These are phyloP conservation scores for Azorinus chamasolen DNA, from an alignment of 2,888 invertebrate species.

Conservation along the genomic window DNA sequence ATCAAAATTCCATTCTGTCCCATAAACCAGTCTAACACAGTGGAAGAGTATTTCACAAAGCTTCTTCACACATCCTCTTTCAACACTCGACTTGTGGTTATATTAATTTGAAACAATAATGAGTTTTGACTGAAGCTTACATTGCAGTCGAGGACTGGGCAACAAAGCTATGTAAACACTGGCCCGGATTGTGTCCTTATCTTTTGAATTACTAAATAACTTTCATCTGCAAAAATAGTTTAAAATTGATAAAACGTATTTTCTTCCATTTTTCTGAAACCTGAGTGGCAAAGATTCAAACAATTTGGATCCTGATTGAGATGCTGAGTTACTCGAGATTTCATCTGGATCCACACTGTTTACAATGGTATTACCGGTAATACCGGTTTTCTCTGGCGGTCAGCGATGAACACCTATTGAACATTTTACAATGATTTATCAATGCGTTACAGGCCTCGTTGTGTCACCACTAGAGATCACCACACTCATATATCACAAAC, in stretches of 20 bases:
- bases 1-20: constrained; percentile 14
- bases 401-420: constrained; percentile 12
- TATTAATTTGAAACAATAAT: constrained; percentile 7
- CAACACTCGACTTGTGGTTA: constrained; percentile 12
- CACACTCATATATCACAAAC: constrained; percentile 30
- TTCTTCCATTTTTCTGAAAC: too few relatives aligned
- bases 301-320: too few relatives aligned
- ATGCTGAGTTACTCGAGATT: too few relatives aligned
- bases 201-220: constrained; percentile 4
- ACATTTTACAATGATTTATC: constrained; percentile 23
- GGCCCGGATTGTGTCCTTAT: constrained; percentile 11
- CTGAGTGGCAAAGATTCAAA: too few relatives aligned
- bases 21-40: neutral
- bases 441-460: constrained; percentile 1
- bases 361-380: too few relatives aligned
- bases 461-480: constrained; percentile 11
- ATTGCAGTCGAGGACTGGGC: constrained; percentile 24
- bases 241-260: too few relatives aligned
- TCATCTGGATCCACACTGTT: too few relatives aligned
- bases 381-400: neutral
- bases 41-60: neutral
- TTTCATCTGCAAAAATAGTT: too few relatives aligned
- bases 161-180: constrained; percentile 37
- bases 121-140: constrained; percentile 17
- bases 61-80: constrained; percentile 10